These are phyloP conservation scores for Jordanella pulchra DNA, from an alignment of 2,797 vertebrate species.

Conservation along the genomic window DNA sequence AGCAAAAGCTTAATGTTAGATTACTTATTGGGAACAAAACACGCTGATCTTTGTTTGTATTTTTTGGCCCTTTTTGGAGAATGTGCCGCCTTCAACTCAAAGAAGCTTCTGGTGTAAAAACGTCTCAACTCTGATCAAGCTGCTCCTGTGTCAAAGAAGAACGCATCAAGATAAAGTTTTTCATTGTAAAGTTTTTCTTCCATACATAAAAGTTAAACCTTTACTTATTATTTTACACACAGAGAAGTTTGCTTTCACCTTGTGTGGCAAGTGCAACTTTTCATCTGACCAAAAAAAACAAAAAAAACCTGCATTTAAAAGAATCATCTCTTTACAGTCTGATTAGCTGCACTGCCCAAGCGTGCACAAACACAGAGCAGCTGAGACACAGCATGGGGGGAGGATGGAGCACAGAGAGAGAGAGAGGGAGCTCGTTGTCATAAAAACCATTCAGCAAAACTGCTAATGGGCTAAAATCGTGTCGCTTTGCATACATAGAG, in stretches of 20 bases:
- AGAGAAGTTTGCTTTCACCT: conserved; percentile 19
- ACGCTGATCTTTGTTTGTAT: neutral
- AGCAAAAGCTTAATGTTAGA: neutral
- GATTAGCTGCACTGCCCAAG: conserved; percentile 29
- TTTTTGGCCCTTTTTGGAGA: neutral
- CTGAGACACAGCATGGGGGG: conserved; percentile 39
- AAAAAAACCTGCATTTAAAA: conserved; percentile 35
- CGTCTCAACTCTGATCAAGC: conserved; percentile 1
- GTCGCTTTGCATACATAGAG: conserved; percentile 22
- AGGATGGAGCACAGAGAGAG: conserved; percentile 26
- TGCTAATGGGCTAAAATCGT: conserved; percentile 25
- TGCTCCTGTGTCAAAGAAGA: neutral
- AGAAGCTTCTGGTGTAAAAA: conserved; percentile 5
- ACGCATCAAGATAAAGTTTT: neutral
- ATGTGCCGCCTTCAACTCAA: neutral
- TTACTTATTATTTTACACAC: neutral
- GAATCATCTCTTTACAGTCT: conserved; percentile 17
- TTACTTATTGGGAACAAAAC: neutral
- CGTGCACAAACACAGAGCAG: conserved; percentile 42
- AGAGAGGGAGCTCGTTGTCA: conserved; percentile 15
- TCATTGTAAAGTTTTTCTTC: conserved; percentile 1
- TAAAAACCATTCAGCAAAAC: conserved; percentile 37
- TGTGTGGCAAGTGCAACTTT: conserved; percentile 11
- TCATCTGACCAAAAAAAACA: conserved; percentile 11
- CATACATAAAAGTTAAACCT: conserved; percentile 5